phyloP scores from a whole-genome alignment of 2,797 vertebrate genomes.

The Lindbergichthys nudifrons region DNA sequence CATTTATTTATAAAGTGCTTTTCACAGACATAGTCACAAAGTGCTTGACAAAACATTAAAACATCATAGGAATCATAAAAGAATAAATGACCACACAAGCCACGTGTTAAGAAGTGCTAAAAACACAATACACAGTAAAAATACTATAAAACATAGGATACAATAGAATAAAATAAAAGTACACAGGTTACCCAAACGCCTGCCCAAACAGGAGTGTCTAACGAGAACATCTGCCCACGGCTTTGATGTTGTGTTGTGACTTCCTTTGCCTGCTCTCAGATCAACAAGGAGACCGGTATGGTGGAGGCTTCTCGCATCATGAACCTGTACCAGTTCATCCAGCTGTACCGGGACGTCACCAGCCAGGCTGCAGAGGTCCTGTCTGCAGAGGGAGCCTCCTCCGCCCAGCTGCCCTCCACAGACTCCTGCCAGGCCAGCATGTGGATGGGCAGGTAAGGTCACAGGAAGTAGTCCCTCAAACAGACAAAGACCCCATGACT shows the following conservation, averaged over 20 bases:
- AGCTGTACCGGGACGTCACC: constrained; percentile 96
- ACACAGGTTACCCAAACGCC: no score
- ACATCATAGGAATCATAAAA: no score
- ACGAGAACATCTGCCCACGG: neutral
- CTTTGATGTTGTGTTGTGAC: constrained; percentile 6
- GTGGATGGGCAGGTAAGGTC: constrained; percentile 95
- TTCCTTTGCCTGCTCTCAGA: constrained; percentile 78
- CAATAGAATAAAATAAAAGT: no score
- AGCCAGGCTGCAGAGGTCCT: constrained; percentile 92
- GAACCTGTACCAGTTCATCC: constrained; percentile 98
- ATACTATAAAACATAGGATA: no score
- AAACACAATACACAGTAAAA: no score
- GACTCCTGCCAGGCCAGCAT: constrained; percentile 95
- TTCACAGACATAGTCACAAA: no score
- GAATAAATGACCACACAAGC: no score
- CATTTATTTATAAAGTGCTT: no score
- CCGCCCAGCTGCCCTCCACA: constrained; percentile 81
- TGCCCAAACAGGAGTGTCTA: neutral
- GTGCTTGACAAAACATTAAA: no score
- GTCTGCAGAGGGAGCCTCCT: constrained; percentile 76
- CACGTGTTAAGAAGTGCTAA: no score
- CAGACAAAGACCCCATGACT: neutral
- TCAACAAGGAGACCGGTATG: constrained; percentile 93
- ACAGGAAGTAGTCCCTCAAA: neutral
- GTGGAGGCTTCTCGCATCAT: constrained; percentile 96